Base-by-base conservation (phyloP, 2,888 invertebrate species). In the Gnatocerus cornutus region DNA sequence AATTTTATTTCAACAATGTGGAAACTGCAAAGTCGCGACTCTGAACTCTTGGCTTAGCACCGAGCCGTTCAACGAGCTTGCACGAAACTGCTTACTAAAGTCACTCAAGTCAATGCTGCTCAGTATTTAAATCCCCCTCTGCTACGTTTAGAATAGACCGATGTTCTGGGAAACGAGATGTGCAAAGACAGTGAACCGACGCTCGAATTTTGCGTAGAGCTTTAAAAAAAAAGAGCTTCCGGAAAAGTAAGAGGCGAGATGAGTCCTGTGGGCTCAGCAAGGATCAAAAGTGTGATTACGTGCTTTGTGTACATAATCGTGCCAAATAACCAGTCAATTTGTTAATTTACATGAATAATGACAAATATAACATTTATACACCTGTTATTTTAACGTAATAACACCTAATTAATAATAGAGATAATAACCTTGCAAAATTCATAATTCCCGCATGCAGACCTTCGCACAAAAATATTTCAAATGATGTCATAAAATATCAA, bases 41-140 rank as follows among this genome's bases (percentile, higher is more conserved):
- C 1, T n/a, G 33, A n/a, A n/a, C 33, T 33, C 33, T 21, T 33
- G 33, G n/a, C 33, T 29, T 8, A 45, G 21, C 27, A 30, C 13
- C 50, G 64, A 53, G 41, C 52, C 45, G 33, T 37, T 6, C 7
- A 13, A 16, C 50, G 50, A 53, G 61, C 62, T 39, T 43, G 6
- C 37, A 50, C 66, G 66, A 62, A 70, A 66, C 66, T 43, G 48
- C 71, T 71, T 41, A 67, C 52, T 63, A 43, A 61, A 62, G 37
- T 62, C 50, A 27, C 43, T 63, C 50, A 50, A 43, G 56, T 70
- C 62, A 45, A 59, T 41, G 30, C 46, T 55, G 58, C 58, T 63
- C 71, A 56, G 41, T 71, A 71, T 71, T 67, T 71, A 71, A 67
- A 56, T 63, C 67, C 71, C 71, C 71, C 65, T 63, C 71, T 61